These are phyloP conservation scores for Siniperca scherzeri DNA, from an alignment of 2,797 vertebrate genomes.

Conservation along the genomic window DNA sequence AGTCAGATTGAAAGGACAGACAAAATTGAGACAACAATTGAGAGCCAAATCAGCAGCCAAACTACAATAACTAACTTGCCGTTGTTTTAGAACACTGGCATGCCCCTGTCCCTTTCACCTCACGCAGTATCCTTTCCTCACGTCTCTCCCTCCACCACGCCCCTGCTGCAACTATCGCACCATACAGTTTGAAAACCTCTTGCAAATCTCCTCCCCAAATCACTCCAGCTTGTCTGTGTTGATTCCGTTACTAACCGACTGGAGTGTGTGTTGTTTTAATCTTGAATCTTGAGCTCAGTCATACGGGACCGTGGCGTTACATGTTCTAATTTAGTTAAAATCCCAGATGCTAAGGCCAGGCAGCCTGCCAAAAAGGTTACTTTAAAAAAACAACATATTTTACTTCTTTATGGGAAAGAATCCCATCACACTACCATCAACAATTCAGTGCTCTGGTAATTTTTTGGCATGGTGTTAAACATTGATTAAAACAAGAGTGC, in stretches of 20 bases:
- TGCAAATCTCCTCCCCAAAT: too few species aligned
- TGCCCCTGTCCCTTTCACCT: too few species aligned
- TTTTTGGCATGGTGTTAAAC: slow-evolving; percentile 10
- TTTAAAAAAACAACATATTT: slow-evolving; percentile 33
- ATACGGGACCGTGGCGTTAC: slow-evolving; percentile 51
- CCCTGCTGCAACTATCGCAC: too few species aligned
- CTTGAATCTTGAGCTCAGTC: slow-evolving; percentile 39
- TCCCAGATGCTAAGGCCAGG: slow-evolving; percentile 59
- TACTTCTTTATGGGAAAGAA: slow-evolving; percentile 32
- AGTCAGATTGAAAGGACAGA: not conserved
- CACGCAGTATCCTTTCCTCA: too few species aligned
- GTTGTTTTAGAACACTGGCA: too few species aligned
- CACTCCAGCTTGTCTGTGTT: too few species aligned
- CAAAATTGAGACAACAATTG: too few species aligned
- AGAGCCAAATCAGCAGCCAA: too few species aligned
- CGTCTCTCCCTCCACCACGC: too few species aligned
- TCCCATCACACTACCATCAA: slow-evolving; percentile 6
- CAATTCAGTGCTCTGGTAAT: not conserved
- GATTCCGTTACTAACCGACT: too few species aligned
- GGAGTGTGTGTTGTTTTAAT: slow-evolving; percentile 16
- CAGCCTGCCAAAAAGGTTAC: slow-evolving; percentile 31
- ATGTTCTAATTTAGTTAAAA: slow-evolving; percentile 60
- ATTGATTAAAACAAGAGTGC: slow-evolving; percentile 15
- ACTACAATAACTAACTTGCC: too few species aligned
- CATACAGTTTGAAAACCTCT: too few species aligned